Evolutionary conservation across 2,797 vertebrate species (phyloP).

Genomic region (Malacoctenus gilli): DNA sequence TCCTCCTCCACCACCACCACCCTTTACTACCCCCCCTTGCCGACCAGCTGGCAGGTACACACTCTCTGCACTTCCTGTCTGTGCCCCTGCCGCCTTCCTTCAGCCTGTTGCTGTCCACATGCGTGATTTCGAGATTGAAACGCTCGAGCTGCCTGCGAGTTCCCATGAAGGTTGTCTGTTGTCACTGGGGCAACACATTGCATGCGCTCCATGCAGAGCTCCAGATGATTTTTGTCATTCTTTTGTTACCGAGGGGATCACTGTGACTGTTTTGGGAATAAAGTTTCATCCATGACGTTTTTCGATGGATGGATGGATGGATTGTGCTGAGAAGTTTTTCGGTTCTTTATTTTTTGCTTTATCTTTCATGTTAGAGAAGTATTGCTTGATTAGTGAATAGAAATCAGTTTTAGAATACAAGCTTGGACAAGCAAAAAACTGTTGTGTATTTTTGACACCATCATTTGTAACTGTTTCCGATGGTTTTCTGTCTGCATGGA

Average conservation of each 20-base stretch:
- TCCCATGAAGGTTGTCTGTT: neutral
- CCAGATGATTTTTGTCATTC: neutral
- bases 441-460: neutral
- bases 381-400: no score
- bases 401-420: no score
- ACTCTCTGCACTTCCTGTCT: conserved; percentile 73
- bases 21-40: conserved; percentile 99
- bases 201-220: conserved; percentile 8
- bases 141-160: conserved; percentile 24
- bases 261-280: neutral
- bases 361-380: no score
- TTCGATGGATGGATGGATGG: no score
- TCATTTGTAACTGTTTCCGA: neutral
- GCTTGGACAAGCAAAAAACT: no score
- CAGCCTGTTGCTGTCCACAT: conserved; percentile 17
- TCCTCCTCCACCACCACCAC: conserved; percentile 88
- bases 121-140: conserved; percentile 15
- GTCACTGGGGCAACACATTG: conserved; percentile 12
- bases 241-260: neutral
- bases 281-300: no score
- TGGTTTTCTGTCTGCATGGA: conserved; percentile 17
- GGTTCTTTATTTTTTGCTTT: no score
- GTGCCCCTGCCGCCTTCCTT: conserved; percentile 35
- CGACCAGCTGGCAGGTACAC: conserved; percentile 99
- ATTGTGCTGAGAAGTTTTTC: no score